Conservation (phyloP, 2,797 vertebrate species). For the Gobio occitaniae region DNA sequence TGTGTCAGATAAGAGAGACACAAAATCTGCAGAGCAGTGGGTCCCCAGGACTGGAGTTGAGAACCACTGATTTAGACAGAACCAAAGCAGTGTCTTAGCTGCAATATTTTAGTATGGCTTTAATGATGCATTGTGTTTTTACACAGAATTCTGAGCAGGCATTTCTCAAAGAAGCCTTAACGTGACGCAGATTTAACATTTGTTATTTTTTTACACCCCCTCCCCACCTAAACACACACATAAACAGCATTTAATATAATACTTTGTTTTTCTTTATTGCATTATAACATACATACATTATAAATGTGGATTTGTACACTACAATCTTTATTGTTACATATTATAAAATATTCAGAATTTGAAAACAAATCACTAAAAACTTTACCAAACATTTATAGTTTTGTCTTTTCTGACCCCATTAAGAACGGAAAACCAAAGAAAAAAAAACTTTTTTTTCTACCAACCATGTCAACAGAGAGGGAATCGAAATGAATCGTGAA, state of each 20-base stretch:
- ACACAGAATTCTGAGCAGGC: background rate
- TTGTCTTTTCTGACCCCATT: slow-evolving; percentile 73
- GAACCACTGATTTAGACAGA: no score
- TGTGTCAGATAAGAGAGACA: no score
- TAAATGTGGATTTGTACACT: slow-evolving; percentile 89
- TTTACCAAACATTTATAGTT: slow-evolving; percentile 82
- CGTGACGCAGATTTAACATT: background rate
- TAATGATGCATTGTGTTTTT: background rate
- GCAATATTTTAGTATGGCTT: background rate
- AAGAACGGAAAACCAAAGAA: slow-evolving; percentile 67
- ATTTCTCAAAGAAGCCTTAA: background rate
- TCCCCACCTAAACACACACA: background rate
- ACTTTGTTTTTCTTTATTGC: slow-evolving; percentile 83
- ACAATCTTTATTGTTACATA: slow-evolving; percentile 88
- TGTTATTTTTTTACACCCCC: no score
- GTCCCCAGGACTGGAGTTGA: no score
- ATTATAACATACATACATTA: slow-evolving; percentile 87
- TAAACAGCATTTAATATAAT: slow-evolving; percentile 60
- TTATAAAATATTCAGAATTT: slow-evolving; percentile 86
- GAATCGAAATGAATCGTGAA: slow-evolving; percentile 55
- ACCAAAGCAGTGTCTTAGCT: background rate
- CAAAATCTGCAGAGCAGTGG: no score
- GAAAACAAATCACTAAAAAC: slow-evolving; percentile 86
- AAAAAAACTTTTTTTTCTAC: slow-evolving; percentile 45
- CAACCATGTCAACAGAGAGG: slow-evolving; percentile 46